phyloP scores from a whole-genome alignment of 2,797 vertebrate genomes.

The Chloroceryle inda region DNA sequence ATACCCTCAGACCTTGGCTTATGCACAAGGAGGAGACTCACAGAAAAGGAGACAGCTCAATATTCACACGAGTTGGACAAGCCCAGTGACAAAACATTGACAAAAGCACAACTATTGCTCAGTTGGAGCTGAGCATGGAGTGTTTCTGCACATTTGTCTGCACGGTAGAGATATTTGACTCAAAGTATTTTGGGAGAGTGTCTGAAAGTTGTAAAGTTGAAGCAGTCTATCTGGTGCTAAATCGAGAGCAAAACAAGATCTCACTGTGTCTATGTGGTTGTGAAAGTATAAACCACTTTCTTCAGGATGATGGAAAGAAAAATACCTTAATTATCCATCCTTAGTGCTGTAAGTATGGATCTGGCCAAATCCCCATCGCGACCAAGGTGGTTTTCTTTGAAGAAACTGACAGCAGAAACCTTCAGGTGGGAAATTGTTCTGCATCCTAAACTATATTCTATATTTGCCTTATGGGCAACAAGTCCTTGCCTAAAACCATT shows the following conservation, averaged over 20 bases:
- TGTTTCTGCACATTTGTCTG: neutral
- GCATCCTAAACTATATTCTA: neutral
- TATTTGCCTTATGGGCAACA: neutral
- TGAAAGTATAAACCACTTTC: neutral
- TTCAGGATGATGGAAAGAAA: neutral
- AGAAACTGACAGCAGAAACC: neutral
- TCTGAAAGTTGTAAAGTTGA: neutral
- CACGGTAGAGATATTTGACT: neutral
- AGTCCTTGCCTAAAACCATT: neutral
- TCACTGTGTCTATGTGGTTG: accelerated
- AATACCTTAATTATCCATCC: neutral
- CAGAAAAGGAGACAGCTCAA: neutral
- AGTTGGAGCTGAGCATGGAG: accelerated
- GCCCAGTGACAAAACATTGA: neutral
- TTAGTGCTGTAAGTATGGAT: neutral
- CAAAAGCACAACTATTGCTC: accelerated
- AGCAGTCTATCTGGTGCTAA: neutral
- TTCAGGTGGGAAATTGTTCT: neutral
- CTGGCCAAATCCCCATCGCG: neutral
- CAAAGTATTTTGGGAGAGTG: neutral
- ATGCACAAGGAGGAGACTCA: neutral
- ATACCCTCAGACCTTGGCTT: neutral
- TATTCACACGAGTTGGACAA: neutral
- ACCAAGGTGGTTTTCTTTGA: neutral
- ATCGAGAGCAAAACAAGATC: neutral